phyloP scores from a whole-genome alignment of 2,888 invertebrate genomes.

The Lasius fuliginosus region DNA sequence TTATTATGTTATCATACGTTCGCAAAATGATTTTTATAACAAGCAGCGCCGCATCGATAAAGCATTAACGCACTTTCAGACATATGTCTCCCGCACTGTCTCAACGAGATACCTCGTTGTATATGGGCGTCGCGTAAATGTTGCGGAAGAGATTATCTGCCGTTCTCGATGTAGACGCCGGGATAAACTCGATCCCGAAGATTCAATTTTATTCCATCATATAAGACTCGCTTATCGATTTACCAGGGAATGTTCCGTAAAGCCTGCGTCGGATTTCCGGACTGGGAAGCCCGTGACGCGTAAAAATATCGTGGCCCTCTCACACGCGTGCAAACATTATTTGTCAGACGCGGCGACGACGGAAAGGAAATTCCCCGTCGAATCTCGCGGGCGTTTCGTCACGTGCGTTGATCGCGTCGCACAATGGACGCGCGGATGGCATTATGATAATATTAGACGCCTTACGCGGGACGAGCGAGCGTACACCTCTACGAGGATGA shows the following conservation, averaged over 20 bases:
- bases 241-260: slow-evolving; percentile 47
- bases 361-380: slow-evolving; percentile 32
- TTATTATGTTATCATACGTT: background rate
- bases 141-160: slow-evolving; percentile 52
- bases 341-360: slow-evolving; percentile 72
- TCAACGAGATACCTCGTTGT: slow-evolving; percentile 21
- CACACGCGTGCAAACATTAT: slow-evolving; percentile 63
- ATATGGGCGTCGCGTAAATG: slow-evolving; percentile 48
- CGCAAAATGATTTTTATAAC: background rate
- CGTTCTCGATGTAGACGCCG: slow-evolving; percentile 44
- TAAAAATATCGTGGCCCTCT: slow-evolving; percentile 50
- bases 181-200: slow-evolving; percentile 56
- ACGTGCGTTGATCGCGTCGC: slow-evolving; percentile 71
- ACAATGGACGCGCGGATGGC: slow-evolving; percentile 74
- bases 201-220: slow-evolving; percentile 56
- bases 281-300: slow-evolving; percentile 39
- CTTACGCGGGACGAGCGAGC: slow-evolving; percentile 44
- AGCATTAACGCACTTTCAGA: background rate
- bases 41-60: background rate
- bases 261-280: slow-evolving; percentile 50
- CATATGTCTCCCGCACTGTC: background rate
- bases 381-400: slow-evolving; percentile 64
- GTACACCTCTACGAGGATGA: slow-evolving; percentile 69
- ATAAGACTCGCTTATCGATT: slow-evolving; percentile 58
- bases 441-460: slow-evolving; percentile 80